phyloP scores from a whole-genome alignment of 2,113 vertebrate genomes.

The Pycnonotus jocosus region DNA sequence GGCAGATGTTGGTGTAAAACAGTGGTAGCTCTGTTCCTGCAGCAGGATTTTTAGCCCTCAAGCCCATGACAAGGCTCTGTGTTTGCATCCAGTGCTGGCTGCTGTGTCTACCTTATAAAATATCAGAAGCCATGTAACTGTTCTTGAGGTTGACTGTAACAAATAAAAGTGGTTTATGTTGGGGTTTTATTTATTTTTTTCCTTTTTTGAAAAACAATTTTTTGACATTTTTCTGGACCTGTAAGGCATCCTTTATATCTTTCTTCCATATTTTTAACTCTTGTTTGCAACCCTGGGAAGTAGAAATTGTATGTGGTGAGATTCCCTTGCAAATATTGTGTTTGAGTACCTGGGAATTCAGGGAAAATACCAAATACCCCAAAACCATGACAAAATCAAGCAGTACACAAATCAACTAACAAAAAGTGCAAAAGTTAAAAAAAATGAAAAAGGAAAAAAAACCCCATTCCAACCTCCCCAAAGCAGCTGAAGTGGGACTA shows the following conservation, averaged over 20 bases:
- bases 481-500: not conserved
- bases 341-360: not conserved
- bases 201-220: accelerated
- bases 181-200: not conserved
- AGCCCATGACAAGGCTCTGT: not conserved
- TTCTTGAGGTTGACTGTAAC: not conserved
- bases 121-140: not conserved
- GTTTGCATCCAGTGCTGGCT: not conserved
- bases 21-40: not conserved
- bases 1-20: not conserved
- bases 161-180: not conserved
- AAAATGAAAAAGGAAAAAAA: not conserved
- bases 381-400: not conserved
- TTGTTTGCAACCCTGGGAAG: not conserved
- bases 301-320: not conserved
- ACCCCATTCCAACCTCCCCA: not conserved
- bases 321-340: not conserved
- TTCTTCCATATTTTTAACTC: not conserved
- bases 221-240: not conserved
- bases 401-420: not conserved
- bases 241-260: not conserved
- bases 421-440: not conserved
- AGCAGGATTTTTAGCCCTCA: not conserved
- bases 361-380: not conserved
- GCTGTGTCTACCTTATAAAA: not conserved